Evolutionary conservation across 1,140 invertebrate genomes (phyloP).

Genomic region (Schlechtendalia chinensis): DNA sequence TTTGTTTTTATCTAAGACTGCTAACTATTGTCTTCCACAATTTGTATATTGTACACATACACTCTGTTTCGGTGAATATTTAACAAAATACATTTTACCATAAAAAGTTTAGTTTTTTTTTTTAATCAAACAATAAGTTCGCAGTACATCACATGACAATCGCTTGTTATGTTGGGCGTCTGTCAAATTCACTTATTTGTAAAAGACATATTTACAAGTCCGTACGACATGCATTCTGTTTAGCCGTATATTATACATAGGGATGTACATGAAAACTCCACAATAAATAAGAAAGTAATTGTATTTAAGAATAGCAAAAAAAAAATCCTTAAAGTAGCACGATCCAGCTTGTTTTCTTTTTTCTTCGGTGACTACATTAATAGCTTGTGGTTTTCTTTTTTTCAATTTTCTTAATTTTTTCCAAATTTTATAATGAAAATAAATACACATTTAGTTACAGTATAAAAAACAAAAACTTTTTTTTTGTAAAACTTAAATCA

Average conservation of each 20-base stretch:
- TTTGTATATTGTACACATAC: conserved; percentile 20
- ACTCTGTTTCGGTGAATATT: conserved; percentile 17
- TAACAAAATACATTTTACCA: conserved; percentile 35
- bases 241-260: background rate
- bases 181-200: too few relatives aligned
- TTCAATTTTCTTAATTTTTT: background rate
- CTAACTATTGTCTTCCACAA: conserved; percentile 38
- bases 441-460: too few relatives aligned
- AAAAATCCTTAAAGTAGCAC: too few relatives aligned
- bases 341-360: too few relatives aligned
- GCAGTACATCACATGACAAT: background rate
- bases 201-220: background rate
- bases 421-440: background rate
- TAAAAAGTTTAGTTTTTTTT: background rate
- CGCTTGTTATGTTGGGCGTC: background rate
- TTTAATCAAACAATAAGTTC: background rate
- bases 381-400: too few relatives aligned
- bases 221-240: background rate
- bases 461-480: too few relatives aligned
- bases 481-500: background rate
- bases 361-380: too few relatives aligned
- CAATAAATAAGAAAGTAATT: background rate
- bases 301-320: background rate
- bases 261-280: background rate
- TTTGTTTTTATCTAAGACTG: conserved; percentile 10